These are phyloP conservation scores for Eublepharis macularius DNA, from an alignment of 2,113 vertebrate species.

Conservation along the genomic window DNA sequence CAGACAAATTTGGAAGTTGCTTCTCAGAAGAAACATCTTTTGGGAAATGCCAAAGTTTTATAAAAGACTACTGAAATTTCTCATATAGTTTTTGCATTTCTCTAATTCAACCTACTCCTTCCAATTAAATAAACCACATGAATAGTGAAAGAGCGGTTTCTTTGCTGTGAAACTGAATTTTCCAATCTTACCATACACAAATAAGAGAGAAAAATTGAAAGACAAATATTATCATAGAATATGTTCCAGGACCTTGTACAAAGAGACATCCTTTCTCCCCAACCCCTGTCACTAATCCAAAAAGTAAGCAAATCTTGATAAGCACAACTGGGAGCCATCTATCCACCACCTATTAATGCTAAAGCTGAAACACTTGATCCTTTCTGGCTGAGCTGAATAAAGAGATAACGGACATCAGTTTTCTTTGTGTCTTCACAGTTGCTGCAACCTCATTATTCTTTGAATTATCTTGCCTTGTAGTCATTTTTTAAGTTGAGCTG, in stretches of 20 bases:
- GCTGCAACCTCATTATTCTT: slow-evolving; percentile 68
- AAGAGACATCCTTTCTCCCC: background rate
- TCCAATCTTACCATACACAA: background rate
- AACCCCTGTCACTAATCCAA: slow-evolving; percentile 27
- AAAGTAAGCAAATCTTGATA: slow-evolving; percentile 45
- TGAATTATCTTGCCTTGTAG: slow-evolving; percentile 65
- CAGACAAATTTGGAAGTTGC: background rate
- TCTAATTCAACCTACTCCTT: background rate
- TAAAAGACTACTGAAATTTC: background rate
- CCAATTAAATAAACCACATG: background rate
- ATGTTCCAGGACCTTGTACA: background rate
- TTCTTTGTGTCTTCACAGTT: slow-evolving; percentile 58
- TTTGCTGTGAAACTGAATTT: background rate
- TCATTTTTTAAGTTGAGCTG: slow-evolving; percentile 59
- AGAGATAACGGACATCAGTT: slow-evolving; percentile 59
- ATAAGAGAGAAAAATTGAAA: slow-evolving; percentile 19
- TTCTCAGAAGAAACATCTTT: background rate
- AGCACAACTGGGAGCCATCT: slow-evolving; percentile 24
- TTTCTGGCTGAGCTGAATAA: slow-evolving; percentile 26
- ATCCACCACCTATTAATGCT: slow-evolving; percentile 55
- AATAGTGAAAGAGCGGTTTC: background rate
- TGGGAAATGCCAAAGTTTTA: background rate
- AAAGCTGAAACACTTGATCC: slow-evolving; percentile 58
- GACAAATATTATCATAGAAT: slow-evolving; percentile 20
- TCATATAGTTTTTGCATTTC: background rate